Evolutionary conservation across 2,113 vertebrate species (phyloP).

Genomic region (Phaetusa simplex): DNA sequence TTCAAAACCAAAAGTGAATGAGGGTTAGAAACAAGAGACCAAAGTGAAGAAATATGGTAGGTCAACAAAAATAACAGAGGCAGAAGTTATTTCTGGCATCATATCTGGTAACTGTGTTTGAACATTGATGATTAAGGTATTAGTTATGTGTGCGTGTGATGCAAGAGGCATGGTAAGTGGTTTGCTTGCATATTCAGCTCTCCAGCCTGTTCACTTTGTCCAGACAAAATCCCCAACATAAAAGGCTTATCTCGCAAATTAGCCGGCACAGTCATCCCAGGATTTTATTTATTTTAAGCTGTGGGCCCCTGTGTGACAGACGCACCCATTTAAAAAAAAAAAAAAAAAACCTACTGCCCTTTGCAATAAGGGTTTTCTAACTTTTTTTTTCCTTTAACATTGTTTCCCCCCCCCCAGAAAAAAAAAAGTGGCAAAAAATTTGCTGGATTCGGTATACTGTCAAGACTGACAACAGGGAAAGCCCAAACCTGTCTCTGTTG

Average conservation of each 20-base stretch:
- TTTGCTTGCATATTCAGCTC: constrained; percentile 35
- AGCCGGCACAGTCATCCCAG: neutral
- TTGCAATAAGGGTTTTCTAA: neutral
- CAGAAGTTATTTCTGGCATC: constrained; percentile 52
- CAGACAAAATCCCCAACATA: constrained; percentile 55
- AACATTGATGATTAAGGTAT: constrained; percentile 32
- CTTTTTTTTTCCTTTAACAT: neutral
- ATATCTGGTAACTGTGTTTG: constrained; percentile 30
- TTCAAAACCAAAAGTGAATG: constrained; percentile 17
- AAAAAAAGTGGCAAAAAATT: neutral
- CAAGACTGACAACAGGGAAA: neutral
- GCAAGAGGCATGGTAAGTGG: constrained; percentile 42
- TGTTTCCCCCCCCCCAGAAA: neutral
- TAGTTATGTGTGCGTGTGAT: constrained; percentile 49
- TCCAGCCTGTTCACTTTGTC: constrained; percentile 44
- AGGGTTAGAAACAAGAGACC: neutral
- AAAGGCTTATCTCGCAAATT: constrained; percentile 58
- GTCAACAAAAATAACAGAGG: constrained; percentile 19
- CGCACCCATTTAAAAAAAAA: neutral
- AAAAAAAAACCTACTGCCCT: neutral
- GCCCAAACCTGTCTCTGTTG: neutral
- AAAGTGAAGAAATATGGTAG: neutral
- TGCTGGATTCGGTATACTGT: neutral
- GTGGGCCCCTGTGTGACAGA: neutral
- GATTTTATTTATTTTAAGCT: constrained; percentile 44